phyloP scores from a whole-genome alignment of 2,113 vertebrate species.

The Chloropsis cyanopogon region DNA sequence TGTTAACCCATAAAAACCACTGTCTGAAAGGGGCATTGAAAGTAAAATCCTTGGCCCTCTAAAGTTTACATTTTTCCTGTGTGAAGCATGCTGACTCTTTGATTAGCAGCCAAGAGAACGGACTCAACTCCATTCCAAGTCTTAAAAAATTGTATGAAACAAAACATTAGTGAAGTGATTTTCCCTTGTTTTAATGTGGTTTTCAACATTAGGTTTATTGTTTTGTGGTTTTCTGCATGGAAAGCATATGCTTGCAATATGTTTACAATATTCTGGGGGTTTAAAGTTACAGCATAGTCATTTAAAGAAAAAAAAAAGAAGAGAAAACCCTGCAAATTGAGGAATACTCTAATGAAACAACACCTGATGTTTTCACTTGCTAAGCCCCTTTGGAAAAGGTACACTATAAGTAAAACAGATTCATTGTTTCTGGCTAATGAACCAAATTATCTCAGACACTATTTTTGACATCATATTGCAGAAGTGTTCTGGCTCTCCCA shows the following conservation, averaged over 20 bases:
- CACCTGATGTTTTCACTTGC: neutral
- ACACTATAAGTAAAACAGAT: neutral
- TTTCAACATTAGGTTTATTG: conserved; percentile 71
- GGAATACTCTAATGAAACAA: neutral
- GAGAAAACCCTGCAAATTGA: neutral
- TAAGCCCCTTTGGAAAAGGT: neutral
- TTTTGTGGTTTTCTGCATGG: conserved; percentile 58
- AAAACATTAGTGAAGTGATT: conserved; percentile 71
- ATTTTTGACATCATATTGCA: neutral
- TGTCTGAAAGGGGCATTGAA: conserved; percentile 26
- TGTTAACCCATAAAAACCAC: conserved; percentile 34
- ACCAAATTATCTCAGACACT: neutral
- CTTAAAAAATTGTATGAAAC: conserved; percentile 67
- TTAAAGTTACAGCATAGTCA: conserved; percentile 23
- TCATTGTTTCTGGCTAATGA: neutral
- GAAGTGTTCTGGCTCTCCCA: neutral
- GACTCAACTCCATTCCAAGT: conserved; percentile 61
- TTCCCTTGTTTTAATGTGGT: conserved; percentile 76
- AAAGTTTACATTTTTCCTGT: conserved; percentile 49
- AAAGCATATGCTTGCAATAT: conserved; percentile 77
- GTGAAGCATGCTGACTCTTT: conserved; percentile 65
- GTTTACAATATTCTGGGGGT: conserved; percentile 28
- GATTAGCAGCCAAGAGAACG: conserved; percentile 67
- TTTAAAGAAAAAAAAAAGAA: neutral
- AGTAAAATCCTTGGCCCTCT: conserved; percentile 8